Evolutionary conservation across 1,140 invertebrate species (phyloP).

Genomic region (Panagrolaimus sp.): DNA sequence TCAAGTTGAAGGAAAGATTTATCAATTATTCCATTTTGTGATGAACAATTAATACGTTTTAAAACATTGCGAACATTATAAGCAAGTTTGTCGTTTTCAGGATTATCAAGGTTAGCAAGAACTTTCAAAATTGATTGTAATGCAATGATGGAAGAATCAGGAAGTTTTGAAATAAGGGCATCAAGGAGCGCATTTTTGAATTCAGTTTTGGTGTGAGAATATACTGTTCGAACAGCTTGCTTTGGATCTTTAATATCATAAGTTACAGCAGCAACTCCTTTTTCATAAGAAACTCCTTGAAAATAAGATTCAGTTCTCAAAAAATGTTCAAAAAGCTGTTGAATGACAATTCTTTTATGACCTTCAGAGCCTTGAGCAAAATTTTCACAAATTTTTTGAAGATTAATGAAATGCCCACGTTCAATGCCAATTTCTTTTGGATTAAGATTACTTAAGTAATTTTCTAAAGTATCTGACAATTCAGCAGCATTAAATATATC

Average conservation of each 20-base stretch:
- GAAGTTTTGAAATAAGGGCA: constrained; percentile 39
- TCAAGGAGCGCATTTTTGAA: constrained; percentile 48
- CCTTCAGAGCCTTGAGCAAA: constrained; percentile 73
- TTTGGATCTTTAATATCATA: constrained; percentile 80
- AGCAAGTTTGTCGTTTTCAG: constrained; percentile 90
- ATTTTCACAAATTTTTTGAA: constrained; percentile 48
- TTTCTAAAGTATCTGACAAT: constrained; percentile 48
- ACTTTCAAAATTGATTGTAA: constrained; percentile 82
- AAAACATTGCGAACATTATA: constrained; percentile 81
- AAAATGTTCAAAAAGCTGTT: constrained; percentile 86
- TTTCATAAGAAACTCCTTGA: constrained; percentile 93
- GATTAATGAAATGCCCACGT: constrained; percentile 43
- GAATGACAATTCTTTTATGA: constrained; percentile 90
- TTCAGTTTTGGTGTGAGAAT: constrained; percentile 84
- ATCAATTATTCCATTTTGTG: too few relatives aligned
- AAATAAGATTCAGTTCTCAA: constrained; percentile 92
- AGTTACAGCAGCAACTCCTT: constrained; percentile 82
- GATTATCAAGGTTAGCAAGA: constrained; percentile 82
- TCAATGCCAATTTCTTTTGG: constrained; percentile 45
- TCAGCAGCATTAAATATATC: constrained; percentile 37
- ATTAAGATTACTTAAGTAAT: constrained; percentile 38
- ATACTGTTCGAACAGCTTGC: constrained; percentile 80
- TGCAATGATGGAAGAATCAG: constrained; percentile 79
- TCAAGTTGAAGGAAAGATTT: too few relatives aligned
- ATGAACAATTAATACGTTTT: constrained; percentile 72